Evolutionary conservation across 2,888 invertebrate species (phyloP).

Genomic region (Ophion obscuratus): DNA sequence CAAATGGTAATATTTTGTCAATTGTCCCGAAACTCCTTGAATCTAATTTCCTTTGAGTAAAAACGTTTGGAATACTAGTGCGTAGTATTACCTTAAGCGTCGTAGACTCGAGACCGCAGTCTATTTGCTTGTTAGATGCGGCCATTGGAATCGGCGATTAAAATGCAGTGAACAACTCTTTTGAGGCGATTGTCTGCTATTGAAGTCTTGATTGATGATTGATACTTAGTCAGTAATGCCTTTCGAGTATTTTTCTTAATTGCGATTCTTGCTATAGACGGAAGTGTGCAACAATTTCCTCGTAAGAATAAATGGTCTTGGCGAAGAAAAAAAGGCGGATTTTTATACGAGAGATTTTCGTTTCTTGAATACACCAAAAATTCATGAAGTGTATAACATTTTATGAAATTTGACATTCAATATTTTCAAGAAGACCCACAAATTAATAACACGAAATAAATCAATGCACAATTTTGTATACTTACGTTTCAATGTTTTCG

Average conservation of each 20-base stretch:
- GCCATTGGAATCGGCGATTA: constrained; percentile 7
- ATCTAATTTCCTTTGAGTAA: background rate
- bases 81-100: background rate
- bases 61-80: background rate
- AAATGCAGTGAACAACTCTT: constrained; percentile 5
- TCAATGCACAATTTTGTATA: background rate
- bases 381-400: background rate
- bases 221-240: background rate
- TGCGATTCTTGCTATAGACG: background rate
- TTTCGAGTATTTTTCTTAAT: background rate
- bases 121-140: background rate
- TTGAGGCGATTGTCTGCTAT: background rate
- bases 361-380: background rate
- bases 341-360: background rate
- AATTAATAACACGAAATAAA: background rate
- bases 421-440: background rate
- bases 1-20: no score
- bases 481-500: background rate
- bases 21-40: no score
- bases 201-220: background rate
- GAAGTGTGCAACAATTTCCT: background rate
- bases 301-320: background rate
- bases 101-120: background rate
- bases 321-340: background rate
- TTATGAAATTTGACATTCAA: background rate